These are phyloP conservation scores for Pogonophryne albipinna DNA, from an alignment of 2,797 vertebrate genomes.

Conservation along the genomic window DNA sequence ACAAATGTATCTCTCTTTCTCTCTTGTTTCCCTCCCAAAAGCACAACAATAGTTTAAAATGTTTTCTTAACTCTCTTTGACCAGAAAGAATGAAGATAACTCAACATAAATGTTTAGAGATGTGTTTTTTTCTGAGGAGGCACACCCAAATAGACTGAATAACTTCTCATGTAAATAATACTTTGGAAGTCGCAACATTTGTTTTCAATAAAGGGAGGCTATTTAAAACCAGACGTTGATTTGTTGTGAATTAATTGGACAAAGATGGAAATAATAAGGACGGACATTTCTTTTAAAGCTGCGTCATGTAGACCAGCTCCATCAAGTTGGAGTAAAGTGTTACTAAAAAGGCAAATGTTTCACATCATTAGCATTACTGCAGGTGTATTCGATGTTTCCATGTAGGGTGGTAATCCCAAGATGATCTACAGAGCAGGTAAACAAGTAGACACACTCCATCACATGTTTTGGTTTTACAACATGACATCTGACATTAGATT, in stretches of 20 bases:
- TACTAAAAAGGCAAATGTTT: not conserved
- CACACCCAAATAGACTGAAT: slow-evolving; percentile 12
- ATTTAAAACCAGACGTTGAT: slow-evolving; percentile 2
- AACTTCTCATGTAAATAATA: slow-evolving; percentile 32
- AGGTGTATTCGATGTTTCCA: too few relatives aligned
- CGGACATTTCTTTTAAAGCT: not conserved
- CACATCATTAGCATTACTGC: not conserved
- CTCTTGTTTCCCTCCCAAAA: slow-evolving; percentile 3
- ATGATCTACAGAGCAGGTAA: too few relatives aligned
- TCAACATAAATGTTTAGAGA: slow-evolving; percentile 16
- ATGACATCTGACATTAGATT: too few relatives aligned
- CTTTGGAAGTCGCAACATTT: slow-evolving; percentile 35
- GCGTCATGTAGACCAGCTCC: too few relatives aligned
- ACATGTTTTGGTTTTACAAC: too few relatives aligned
- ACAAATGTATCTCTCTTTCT: slow-evolving; percentile 8
- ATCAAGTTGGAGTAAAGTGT: not conserved
- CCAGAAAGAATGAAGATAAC: slow-evolving; percentile 21
- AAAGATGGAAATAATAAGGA: not conserved
- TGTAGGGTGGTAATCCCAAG: too few relatives aligned
- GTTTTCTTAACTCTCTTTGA: slow-evolving; percentile 11
- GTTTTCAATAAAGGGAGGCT: slow-evolving; percentile 68
- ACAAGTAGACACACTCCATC: too few relatives aligned
- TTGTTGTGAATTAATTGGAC: slow-evolving; percentile 20
- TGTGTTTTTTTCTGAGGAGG: slow-evolving; percentile 28
- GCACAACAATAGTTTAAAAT: not conserved